A percentile compares a stretch with the other conserved stretches of the same genome.
phyloP scores from a whole-genome alignment of 2,113 vertebrate species.

The Megaptera novaeangliae region DNA sequence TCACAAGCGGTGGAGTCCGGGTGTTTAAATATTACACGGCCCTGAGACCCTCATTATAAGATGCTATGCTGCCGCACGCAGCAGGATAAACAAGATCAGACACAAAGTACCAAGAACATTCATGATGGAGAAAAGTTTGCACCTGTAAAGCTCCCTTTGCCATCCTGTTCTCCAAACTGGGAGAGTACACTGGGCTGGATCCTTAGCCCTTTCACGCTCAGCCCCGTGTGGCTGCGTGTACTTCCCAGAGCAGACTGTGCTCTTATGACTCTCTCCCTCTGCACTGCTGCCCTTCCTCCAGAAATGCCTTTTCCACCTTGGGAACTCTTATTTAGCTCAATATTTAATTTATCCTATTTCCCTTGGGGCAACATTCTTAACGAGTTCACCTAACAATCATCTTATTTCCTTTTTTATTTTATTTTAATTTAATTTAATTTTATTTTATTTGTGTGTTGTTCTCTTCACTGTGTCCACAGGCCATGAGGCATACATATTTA shows the following conservation, averaged over 20 bases:
- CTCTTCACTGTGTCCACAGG: fast-evolving
- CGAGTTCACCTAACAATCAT: not conserved
- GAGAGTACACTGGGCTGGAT: fast-evolving
- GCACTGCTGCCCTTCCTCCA: fast-evolving
- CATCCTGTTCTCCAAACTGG: not conserved
- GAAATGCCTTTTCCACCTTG: not conserved
- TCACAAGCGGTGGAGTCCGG: no score
- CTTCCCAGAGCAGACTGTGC: fast-evolving
- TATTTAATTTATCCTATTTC: not conserved
- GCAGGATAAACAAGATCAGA: not conserved
- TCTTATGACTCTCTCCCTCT: no score
- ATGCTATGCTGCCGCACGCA: fast-evolving
- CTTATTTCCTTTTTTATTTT: no score
- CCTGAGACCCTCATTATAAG: not conserved
- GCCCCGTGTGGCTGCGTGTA: fast-evolving
- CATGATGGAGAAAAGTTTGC: fast-evolving
- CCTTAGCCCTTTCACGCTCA: fast-evolving
- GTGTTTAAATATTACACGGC: not conserved
- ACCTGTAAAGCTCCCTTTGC: not conserved
- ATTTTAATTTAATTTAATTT: not conserved
- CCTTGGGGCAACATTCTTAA: not conserved
- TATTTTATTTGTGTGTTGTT: not conserved
- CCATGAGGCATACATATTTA: fast-evolving
- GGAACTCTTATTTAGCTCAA: not conserved
- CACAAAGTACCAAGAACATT: no score